These are phyloP conservation scores for Microplitis deprimator DNA, from an alignment of 2,888 invertebrate species.

Conservation along the genomic window DNA sequence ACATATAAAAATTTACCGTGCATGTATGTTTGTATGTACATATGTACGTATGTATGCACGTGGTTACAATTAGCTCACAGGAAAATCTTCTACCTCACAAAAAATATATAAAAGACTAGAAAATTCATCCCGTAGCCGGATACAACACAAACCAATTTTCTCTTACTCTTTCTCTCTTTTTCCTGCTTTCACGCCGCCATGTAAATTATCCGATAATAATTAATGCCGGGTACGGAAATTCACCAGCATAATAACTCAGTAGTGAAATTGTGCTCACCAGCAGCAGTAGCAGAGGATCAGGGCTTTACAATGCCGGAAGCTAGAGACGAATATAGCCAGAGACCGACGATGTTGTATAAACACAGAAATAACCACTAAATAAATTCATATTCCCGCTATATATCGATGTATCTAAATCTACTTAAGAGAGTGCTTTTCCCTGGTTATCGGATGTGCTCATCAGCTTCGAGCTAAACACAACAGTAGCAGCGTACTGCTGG, in stretches of 20 bases:
- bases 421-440: background rate
- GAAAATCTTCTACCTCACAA: slow-evolving; percentile 2
- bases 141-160: slow-evolving; percentile 22
- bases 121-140: background rate
- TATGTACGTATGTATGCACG: background rate
- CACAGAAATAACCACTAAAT: background rate
- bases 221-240: slow-evolving; percentile 25
- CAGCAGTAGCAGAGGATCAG: slow-evolving; percentile 14
- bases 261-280: no score
- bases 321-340: background rate
- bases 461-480: background rate
- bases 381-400: background rate
- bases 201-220: slow-evolving; percentile 33
- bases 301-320: slow-evolving; percentile 16
- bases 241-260: slow-evolving; percentile 19
- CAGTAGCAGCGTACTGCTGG: no score
- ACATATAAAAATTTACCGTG: background rate
- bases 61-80: slow-evolving; percentile 19
- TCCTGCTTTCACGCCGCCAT: slow-evolving; percentile 5
- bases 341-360: background rate
- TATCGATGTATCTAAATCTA: background rate
- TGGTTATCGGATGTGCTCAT: background rate
- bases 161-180: slow-evolving; percentile 5
- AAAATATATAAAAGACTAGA: slow-evolving; percentile 7
- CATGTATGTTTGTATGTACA: background rate